A percentile compares a stretch with the other conserved stretches of the same genome.
phyloP scores from a whole-genome alignment of 2,888 invertebrate genomes.

The Chromoteleia sp. region DNA sequence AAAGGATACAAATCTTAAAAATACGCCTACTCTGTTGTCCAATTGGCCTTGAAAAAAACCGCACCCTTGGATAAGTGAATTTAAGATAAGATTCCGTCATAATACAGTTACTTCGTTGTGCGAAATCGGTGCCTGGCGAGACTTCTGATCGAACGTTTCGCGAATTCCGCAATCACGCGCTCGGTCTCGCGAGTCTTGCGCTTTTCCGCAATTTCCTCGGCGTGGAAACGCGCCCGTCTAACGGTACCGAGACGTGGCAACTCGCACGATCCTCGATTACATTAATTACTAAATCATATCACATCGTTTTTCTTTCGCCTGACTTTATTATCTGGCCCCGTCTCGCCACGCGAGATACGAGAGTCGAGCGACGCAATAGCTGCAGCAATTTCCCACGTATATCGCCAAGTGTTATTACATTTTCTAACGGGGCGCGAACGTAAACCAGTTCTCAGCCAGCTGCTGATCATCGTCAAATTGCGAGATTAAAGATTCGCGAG shows the following conservation, averaged over 20 bases:
- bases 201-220: conserved; percentile 19
- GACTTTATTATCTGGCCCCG: conserved; percentile 47
- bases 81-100: background rate
- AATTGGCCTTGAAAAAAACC: background rate
- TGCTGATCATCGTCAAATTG: conserved; percentile 68
- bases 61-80: no score
- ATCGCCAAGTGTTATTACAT: conserved; percentile 66
- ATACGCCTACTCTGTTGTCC: no score
- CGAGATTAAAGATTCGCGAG: conserved; percentile 63
- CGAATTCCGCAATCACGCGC: conserved; percentile 4
- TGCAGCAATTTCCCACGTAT: conserved; percentile 66
- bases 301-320: conserved; percentile 63
- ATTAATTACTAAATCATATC: conserved; percentile 70
- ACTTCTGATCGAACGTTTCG: conserved; percentile 16
- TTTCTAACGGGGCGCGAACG: conserved; percentile 69
- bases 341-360: conserved; percentile 52
- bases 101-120: background rate
- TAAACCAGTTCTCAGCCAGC: conserved; percentile 69
- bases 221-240: conserved; percentile 47
- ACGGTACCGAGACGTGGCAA: conserved; percentile 52
- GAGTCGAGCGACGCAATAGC: conserved; percentile 52
- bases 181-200: background rate
- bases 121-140: background rate
- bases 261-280: conserved; percentile 66
- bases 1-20: no score